Evolutionary conservation across 2,797 vertebrate genomes (phyloP).

Genomic region (Steatocranus sp.): DNA sequence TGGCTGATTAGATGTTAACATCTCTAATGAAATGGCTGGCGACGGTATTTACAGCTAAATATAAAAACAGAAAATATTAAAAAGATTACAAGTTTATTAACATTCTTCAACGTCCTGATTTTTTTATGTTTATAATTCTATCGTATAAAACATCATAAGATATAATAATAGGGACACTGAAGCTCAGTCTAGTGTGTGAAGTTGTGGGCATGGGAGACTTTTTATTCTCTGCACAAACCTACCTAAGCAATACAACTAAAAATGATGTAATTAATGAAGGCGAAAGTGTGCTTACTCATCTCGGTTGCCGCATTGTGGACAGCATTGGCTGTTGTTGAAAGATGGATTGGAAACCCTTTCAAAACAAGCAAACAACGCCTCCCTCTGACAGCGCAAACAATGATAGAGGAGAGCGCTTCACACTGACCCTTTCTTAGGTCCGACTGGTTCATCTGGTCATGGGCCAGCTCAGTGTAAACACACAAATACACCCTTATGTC

Average conservation of each 20-base stretch:
- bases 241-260: not conserved
- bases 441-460: not conserved
- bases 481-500: constrained; percentile 1
- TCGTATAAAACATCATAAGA: not conserved
- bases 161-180: not conserved
- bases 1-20: not conserved
- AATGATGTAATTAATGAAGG: constrained; percentile 25
- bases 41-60: accelerated
- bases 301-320: not conserved
- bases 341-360: not conserved
- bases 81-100: not conserved
- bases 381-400: constrained; percentile 7
- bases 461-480: constrained; percentile 21
- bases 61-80: not conserved
- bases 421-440: not conserved
- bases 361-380: constrained; percentile 10
- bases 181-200: not conserved
- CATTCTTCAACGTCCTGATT: not conserved
- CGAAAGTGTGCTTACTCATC: not conserved
- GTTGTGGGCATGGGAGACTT: not conserved
- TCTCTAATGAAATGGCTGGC: not conserved
- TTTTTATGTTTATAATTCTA: not conserved
- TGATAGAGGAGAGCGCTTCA: not conserved
- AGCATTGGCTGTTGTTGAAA: not conserved
- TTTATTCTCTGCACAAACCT: not conserved